phyloP scores from a whole-genome alignment of 2,113 vertebrate species.

The Gulo gulo region DNA sequence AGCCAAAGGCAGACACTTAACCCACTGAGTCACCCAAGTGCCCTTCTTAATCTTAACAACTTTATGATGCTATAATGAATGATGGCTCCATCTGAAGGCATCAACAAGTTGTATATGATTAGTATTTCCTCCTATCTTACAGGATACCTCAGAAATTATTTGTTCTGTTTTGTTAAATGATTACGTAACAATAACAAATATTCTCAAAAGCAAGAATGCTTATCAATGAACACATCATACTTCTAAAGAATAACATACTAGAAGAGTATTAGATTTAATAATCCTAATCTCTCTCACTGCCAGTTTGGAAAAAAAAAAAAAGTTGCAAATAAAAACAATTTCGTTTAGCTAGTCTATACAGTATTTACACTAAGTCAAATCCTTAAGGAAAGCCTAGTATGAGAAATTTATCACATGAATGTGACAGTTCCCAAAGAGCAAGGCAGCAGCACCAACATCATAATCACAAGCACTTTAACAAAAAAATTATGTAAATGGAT shows the following conservation, averaged over 20 bases:
- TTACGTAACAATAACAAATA: background rate
- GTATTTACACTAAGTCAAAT: background rate
- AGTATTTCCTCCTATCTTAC: background rate
- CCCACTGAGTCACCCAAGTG: too few species aligned
- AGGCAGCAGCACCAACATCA: background rate
- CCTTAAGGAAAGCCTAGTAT: background rate
- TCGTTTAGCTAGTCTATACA: background rate
- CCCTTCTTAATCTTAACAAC: background rate
- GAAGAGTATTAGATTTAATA: background rate
- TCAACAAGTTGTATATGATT: background rate
- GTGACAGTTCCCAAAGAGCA: background rate
- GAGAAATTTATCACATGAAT: background rate
- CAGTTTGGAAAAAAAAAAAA: background rate
- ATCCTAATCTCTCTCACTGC: background rate
- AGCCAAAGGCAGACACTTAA: too few species aligned
- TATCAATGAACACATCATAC: background rate
- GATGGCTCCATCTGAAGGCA: background rate
- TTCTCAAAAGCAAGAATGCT: background rate
- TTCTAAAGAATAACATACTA: background rate
- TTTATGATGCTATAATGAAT: background rate
- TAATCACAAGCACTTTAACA: background rate
- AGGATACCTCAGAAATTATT: background rate
- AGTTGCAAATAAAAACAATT: background rate
- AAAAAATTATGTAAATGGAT: background rate
- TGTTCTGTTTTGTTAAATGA: slow-evolving; percentile 18